Evolutionary conservation across 2,888 invertebrate genomes (phyloP), one percentile per base, ranked within the genome.

Genomic region (Harpalus rufipes): DNA sequence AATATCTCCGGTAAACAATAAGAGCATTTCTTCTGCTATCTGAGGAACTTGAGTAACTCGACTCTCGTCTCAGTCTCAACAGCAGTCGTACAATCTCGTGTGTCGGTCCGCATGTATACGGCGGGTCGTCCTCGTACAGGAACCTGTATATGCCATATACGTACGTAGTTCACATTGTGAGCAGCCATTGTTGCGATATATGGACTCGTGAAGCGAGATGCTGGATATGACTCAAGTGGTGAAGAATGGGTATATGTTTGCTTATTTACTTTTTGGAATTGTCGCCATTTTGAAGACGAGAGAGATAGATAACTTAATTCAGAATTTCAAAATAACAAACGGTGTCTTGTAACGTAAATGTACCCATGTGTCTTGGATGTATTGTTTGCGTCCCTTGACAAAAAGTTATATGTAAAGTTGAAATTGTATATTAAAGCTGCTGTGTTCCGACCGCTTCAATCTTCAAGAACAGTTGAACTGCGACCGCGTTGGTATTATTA

Each of bases 131-230:
- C 32, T 32, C 39, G 14, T 41, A 18, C 72, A 41, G 44, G 41
- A 74, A 74, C 72, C 44, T 74, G 72, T 74, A 74, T 74, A 74
- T 74, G 72, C 72, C 72, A 74, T 74, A 74, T 74, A 74, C 72
- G 72, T 74, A 74, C 72, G 18, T 41, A 51, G 14, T 32, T 2
- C 32, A 5, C 72, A 74, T 44, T 68, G 68, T 68, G 41, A 68
- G 16, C 63, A 18, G 41, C 68, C 68, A 44, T 74, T 44, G 72
- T 74, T 41, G 72, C 72, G 72, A 74, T 74, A 44, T 74, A 74
- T 74, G 72, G 72, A 68, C 72, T 74, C 44, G 14, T 4, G 32
- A 32, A 65, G 65, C 59, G 65, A 32, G 32, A 32, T 32, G 12
- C 18, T 74, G 72, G 18, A 44, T 74, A 16, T 74, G 72, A 74